phyloP scores from a whole-genome alignment of 2,113 vertebrate genomes.

The Fregata magnificens region DNA sequence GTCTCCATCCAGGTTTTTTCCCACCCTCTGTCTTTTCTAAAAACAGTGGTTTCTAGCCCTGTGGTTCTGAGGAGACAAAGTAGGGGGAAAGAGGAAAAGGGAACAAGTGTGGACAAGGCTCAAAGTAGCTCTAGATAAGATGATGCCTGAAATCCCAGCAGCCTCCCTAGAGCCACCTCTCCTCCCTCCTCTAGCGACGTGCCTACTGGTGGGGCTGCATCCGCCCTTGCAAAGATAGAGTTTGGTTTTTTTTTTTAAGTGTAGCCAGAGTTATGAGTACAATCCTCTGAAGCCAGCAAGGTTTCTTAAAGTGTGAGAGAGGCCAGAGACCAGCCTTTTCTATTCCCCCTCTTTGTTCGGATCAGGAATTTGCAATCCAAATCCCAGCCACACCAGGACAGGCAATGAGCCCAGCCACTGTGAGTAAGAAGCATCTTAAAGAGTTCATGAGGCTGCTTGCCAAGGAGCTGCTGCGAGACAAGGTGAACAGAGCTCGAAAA shows the following conservation, averaged over 20 bases:
- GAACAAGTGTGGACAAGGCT: neutral
- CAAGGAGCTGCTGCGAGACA: neutral
- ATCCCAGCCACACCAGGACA: slow-evolving; percentile 3
- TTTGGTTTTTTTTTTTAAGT: neutral
- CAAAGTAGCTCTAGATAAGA: neutral
- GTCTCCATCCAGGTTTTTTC: neutral
- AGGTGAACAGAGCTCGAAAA: neutral
- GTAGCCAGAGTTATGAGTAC: neutral
- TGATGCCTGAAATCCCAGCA: neutral
- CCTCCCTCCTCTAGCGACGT: neutral
- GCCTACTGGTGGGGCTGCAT: neutral
- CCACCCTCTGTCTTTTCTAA: neutral
- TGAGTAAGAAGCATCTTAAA: slow-evolving; percentile 6
- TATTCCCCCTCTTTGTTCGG: slow-evolving; percentile 9
- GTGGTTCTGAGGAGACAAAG: neutral
- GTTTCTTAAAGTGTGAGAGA: neutral
- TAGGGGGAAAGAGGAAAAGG: neutral
- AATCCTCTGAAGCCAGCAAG: neutral
- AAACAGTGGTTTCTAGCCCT: neutral
- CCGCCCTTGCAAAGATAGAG: neutral
- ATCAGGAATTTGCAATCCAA: slow-evolving; percentile 58
- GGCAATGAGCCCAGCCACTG: slow-evolving; percentile 1
- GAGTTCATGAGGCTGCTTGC: neutral
- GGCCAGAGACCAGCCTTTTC: slow-evolving; percentile 8
- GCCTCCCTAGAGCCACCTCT: neutral